phyloP scores from a whole-genome alignment of 2,797 vertebrate species.

The Leuciscus waleckii region DNA sequence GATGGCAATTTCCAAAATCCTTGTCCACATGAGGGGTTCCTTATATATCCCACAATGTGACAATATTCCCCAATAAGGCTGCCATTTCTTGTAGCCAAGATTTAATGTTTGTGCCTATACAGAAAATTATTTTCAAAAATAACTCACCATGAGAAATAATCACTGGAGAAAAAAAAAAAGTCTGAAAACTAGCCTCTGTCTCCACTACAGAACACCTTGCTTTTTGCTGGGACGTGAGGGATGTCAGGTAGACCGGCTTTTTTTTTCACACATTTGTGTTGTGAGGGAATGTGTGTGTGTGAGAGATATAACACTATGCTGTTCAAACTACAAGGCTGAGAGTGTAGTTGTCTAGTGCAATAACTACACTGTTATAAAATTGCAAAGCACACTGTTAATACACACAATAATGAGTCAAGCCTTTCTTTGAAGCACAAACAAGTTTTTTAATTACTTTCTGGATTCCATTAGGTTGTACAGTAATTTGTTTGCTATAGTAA shows the following conservation, averaged over 20 bases:
- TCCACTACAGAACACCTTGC: neutral
- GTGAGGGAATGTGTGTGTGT: neutral
- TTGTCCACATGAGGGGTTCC: neutral
- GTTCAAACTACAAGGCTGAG: neutral
- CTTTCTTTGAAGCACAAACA: neutral
- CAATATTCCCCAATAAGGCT: neutral
- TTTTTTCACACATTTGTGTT: constrained; percentile 7
- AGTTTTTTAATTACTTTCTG: constrained; percentile 23
- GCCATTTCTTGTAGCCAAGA: neutral
- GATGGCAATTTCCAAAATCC: neutral
- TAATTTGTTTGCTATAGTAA: constrained; percentile 12
- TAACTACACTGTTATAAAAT: neutral
- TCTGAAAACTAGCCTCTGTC: neutral
- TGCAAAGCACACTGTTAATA: neutral
- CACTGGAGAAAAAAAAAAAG: no score
- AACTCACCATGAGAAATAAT: neutral
- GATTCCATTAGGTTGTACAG: constrained; percentile 2
- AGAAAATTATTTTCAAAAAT: neutral
- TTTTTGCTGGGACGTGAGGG: neutral
- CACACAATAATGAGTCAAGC: neutral
- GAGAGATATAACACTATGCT: neutral
- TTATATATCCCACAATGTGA: no score
- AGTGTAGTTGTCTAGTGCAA: neutral
- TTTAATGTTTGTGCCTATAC: neutral
- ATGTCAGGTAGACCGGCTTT: constrained; percentile 8